Base-by-base conservation (phyloP, 2,888 invertebrate genomes). In the Syritta pipiens region DNA sequence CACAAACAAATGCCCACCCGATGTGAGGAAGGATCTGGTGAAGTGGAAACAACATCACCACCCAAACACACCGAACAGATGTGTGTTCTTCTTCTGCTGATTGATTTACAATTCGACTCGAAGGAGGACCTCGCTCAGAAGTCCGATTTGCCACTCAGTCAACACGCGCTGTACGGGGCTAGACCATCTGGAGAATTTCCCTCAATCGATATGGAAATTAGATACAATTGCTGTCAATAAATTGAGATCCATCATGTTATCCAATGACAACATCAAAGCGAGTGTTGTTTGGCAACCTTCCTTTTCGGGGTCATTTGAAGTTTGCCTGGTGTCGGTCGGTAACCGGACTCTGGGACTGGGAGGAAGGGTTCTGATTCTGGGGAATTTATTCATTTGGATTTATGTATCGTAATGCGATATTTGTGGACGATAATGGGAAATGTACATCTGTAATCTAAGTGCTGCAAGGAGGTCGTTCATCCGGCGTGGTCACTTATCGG, bases 81-180 rank as follows among this genome's bases (percentile, higher is more conserved):
- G 10, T 57, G 42, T 57, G 20, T 26, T 28, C 28, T 57, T n/a
- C n/a, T n/a, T n/a, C n/a, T n/a, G n/a, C n/a, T 57, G 55, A 57
- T 19, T 57, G 55, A 40, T 28, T 57, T 42, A 28, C 40, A 26
- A 40, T 40, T 28, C 40, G 40, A 14, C 17, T 24, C 22, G 20
- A 10, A 19, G 17, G n/a, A 20, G 20, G 32, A 35, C 32, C 7
- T 2, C 32, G 7, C n/a, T 51, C 35, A 1, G 12, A 53, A 24
- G 10, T 32, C 19, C 6, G 5, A 30, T 49, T 20, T 49, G 30
- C 30, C 30, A 10, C n/a, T n/a, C n/a, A n/a, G n/a, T n/a, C n/a
- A n/a, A n/a, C n/a, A n/a, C n/a, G n/a, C n/a, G n/a, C n/a, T n/a
- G n/a, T n/a, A n/a, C n/a, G n/a, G n/a, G n/a, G n/a, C n/a, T n/a